These are phyloP conservation scores for Drosophila navojoa DNA, from an alignment of 1,140 invertebrate species.

Conservation along the genomic window DNA sequence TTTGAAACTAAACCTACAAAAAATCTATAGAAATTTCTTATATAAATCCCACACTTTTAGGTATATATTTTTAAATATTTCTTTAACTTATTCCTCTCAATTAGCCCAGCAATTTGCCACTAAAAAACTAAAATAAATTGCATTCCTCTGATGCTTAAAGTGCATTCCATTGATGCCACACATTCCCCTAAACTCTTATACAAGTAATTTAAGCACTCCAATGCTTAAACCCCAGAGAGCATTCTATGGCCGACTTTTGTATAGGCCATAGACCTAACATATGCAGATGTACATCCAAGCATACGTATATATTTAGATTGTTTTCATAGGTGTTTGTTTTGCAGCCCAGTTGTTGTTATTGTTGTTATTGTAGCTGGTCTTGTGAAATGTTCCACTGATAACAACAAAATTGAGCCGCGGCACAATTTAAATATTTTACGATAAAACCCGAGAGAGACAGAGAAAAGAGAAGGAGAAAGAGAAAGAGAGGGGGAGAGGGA, in stretches of 20 bases:
- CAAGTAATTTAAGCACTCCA: conserved; percentile 1
- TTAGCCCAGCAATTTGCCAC: neutral
- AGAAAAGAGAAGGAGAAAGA: neutral
- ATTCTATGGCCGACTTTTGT: conserved; percentile 30
- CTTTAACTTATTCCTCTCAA: no score
- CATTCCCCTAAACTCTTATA: neutral
- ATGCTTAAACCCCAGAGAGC: neutral
- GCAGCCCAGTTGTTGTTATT: conserved; percentile 25
- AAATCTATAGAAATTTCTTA: neutral
- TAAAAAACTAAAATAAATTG: conserved; percentile 10
- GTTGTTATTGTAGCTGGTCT: conserved; percentile 50
- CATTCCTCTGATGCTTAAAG: conserved; percentile 13
- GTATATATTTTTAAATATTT: no score
- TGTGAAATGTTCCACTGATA: conserved; percentile 73
- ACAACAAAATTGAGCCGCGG: conserved; percentile 37
- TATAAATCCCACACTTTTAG: neutral
- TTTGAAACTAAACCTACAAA: no score
- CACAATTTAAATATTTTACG: conserved; percentile 76
- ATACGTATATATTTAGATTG: conserved; percentile 31
- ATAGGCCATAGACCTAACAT: conserved; percentile 21
- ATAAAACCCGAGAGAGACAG: conserved; percentile 47
- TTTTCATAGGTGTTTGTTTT: conserved; percentile 70
- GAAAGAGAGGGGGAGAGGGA: neutral
- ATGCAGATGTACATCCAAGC: neutral
- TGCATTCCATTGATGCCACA: neutral